A percentile compares a stretch with the other conserved stretches of the same genome.
phyloP scores from a whole-genome alignment of 2,888 invertebrate species.

The Dromius quadrimaculatus region DNA sequence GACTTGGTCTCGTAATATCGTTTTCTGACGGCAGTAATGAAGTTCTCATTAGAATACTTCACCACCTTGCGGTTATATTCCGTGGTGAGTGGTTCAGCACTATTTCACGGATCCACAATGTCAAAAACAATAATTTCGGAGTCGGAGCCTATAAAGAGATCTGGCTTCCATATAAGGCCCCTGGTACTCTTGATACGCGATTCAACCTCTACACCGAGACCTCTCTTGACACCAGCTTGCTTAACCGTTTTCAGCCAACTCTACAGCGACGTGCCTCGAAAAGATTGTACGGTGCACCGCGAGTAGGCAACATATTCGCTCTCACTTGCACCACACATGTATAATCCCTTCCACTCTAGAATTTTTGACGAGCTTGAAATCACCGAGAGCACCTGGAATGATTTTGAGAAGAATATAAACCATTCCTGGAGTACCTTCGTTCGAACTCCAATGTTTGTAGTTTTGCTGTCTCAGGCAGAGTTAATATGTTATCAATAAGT shows the following conservation, averaged over 20 bases:
- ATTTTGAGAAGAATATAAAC: background rate
- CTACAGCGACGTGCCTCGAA: slow-evolving; percentile 10
- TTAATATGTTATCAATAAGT: background rate
- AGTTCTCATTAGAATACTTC: background rate
- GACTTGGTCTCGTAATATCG: background rate
- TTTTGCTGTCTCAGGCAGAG: background rate
- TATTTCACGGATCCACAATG: background rate
- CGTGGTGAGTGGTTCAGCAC: background rate
- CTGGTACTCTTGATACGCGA: background rate
- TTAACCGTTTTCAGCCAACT: slow-evolving; percentile 12
- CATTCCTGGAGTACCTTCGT: background rate
- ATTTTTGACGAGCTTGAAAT: slow-evolving; percentile 21
- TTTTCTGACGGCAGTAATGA: background rate
- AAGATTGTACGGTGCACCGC: slow-evolving; percentile 40
- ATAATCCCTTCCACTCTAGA: slow-evolving; percentile 38
- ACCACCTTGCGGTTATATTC: background rate
- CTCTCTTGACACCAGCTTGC: background rate
- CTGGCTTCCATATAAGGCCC: background rate
- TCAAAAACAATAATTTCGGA: background rate
- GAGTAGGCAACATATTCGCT: slow-evolving; percentile 47
- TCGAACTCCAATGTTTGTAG: background rate
- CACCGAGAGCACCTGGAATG: background rate
- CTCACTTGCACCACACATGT: slow-evolving; percentile 30
- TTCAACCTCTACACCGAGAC: background rate
- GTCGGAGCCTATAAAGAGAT: background rate